A percentile compares a stretch with the other conserved stretches of the same genome.
phyloP scores from a whole-genome alignment of 2,113 vertebrate species.

The Oxyura jamaicensis region DNA sequence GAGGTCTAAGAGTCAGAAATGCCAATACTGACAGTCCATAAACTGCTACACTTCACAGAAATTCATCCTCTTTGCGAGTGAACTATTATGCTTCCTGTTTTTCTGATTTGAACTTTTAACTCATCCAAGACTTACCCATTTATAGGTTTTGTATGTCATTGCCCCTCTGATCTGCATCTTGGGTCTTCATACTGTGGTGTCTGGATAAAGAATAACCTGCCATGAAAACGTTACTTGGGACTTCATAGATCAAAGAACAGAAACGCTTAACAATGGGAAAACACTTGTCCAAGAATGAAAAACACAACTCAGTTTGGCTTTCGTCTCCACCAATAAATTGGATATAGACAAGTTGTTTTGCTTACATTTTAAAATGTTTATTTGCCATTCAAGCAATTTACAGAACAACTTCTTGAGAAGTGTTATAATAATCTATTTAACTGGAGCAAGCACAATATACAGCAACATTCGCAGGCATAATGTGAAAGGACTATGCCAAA shows the following conservation, averaged over 20 bases:
- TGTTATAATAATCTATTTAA: not conserved
- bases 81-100: not conserved
- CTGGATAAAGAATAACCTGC: not conserved
- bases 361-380: not conserved
- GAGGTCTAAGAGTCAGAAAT: not conserved
- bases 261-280: not conserved
- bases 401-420: not conserved
- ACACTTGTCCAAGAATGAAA: not conserved
- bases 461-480: not conserved
- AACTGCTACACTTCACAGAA: not conserved
- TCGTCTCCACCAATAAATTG: not conserved
- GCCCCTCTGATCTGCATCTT: not conserved
- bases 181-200: not conserved
- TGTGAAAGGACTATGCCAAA: not conserved
- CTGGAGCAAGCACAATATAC: not conserved
- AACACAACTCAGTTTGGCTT: not conserved
- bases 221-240: not conserved
- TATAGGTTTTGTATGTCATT: not conserved
- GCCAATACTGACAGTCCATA: not conserved
- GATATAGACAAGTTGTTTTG: not conserved
- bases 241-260: not conserved
- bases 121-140: not conserved
- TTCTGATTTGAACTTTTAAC: not conserved
- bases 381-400: not conserved
- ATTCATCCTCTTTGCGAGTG: not conserved